Base-by-base conservation (phyloP, 2,888 invertebrate genomes). In the Maniola hyperantus region DNA sequence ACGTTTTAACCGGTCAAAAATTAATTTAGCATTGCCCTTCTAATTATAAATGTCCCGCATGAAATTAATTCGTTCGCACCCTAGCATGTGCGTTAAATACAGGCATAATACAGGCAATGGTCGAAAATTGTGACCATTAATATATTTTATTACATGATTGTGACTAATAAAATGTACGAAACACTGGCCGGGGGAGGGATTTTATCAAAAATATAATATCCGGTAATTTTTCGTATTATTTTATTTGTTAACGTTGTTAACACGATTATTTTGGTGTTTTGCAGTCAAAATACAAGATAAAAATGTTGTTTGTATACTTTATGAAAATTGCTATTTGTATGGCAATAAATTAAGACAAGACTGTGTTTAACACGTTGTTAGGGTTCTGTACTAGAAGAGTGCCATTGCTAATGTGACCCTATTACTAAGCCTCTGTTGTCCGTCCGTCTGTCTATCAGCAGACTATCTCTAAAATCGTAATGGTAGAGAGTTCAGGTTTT, bases 111-210 rank as follows among this genome's bases (percentile, higher is more conserved):
- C 61, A 61, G 61, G 51, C 61, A 39, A 51, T 36, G 50, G 39
- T 39, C 50, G 60, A 51, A 61, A 61, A 61, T 36, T 18, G 50
- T 13, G 61, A 20, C 36, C 48, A 61, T 61, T 61, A 61, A 61
- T 61, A 51, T 61, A 61, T 61, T 61, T 61, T 51, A 61, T 61
- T 48, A 51, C 50, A 51, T 51, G 48, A 61, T 61, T 61, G 61
- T 61, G 50, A 61, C 61, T 34, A 51, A 50, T 61, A 50, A 61
- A 61, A 61, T 51, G 20, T 51, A 20, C 50, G 61, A 13, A 61
- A 36, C 48, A 50, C 61, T 18, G 48, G 20, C 20, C 20, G 20
- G 42, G 42, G 6, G 55, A 11, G 39, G 20, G 57, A 39, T 57
- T 57, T 36, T 57, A 57, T 57, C 57, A 57, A 57, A 39, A 55